phyloP scores from a whole-genome alignment of 2,888 invertebrate genomes.

The Serrognathus titanus region DNA sequence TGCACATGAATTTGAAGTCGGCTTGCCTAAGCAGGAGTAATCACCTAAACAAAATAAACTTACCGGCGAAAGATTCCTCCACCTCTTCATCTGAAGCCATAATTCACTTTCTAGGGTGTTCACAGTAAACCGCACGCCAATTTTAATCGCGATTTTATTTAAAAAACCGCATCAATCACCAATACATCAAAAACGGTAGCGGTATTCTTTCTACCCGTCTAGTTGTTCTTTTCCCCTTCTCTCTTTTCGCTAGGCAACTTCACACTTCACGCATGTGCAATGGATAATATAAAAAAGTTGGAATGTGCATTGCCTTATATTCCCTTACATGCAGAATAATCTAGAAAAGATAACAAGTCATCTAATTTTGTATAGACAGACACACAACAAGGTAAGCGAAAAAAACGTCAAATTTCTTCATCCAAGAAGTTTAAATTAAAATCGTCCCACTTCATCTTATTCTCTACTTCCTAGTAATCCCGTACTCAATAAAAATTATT shows the following conservation, averaged over 20 bases:
- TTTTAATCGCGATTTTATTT: conserved; percentile 10
- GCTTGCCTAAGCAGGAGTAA: conserved; percentile 39
- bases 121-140: background rate
- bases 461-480: no score
- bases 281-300: background rate
- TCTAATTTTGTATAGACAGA: no score
- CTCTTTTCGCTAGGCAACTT: conserved; percentile 19
- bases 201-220: conserved; percentile 24
- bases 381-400: no score
- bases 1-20: conserved; percentile 40
- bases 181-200: conserved; percentile 25
- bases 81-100: conserved; percentile 89
- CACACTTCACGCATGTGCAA: conserved; percentile 12
- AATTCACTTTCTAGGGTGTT: conserved; percentile 9
- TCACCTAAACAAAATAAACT: conserved; percentile 50
- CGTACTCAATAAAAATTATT: no score
- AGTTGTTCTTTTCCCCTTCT: conserved; percentile 26
- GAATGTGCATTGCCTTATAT: background rate
- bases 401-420: no score
- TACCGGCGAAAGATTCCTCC: conserved; percentile 83
- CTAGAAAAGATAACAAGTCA: no score
- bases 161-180: conserved; percentile 21
- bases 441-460: no score
- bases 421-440: no score
- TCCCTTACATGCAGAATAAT: background rate